Evolutionary conservation across 92 coral and sea anemone genomes (phyloP).

Genomic region (Zoanthus gigantus): DNA sequence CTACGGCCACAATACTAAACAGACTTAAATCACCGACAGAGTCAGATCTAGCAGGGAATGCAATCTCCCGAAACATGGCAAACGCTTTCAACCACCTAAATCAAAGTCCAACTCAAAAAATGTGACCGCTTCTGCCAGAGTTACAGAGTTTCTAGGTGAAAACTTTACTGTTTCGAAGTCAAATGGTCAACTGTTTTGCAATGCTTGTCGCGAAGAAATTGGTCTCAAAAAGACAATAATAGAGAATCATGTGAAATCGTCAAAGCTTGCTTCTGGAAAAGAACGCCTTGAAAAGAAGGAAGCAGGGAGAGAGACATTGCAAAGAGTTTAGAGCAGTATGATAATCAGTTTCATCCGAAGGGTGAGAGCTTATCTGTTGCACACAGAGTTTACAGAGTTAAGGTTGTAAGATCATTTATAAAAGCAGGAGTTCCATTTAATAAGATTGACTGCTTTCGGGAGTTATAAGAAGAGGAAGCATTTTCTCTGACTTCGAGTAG

Average conservation of each 20-base stretch:
- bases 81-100: constrained; percentile 42
- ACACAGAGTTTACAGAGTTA: constrained; percentile 54
- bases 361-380: background rate
- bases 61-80: constrained; percentile 60
- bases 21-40: background rate
- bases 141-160: constrained; percentile 62
- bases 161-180: constrained; percentile 59
- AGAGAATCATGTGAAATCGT: constrained; percentile 63
- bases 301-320: constrained; percentile 63
- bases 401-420: constrained; percentile 62
- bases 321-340: constrained; percentile 44
- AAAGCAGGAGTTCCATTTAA: constrained; percentile 64
- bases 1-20: no score
- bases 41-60: constrained; percentile 56
- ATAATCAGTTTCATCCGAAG: background rate
- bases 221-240: constrained; percentile 64
- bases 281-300: constrained; percentile 62
- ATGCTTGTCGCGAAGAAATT: constrained; percentile 61
- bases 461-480: constrained; percentile 55
- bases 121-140: constrained; percentile 56
- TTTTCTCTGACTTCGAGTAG: constrained; percentile 53
- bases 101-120: constrained; percentile 46
- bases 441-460: constrained; percentile 56
- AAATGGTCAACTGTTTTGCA: constrained; percentile 62
- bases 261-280: constrained; percentile 67